These are phyloP conservation scores for Margaritifera margaritifera DNA, from an alignment of 2,888 invertebrate species.

Conservation along the genomic window DNA sequence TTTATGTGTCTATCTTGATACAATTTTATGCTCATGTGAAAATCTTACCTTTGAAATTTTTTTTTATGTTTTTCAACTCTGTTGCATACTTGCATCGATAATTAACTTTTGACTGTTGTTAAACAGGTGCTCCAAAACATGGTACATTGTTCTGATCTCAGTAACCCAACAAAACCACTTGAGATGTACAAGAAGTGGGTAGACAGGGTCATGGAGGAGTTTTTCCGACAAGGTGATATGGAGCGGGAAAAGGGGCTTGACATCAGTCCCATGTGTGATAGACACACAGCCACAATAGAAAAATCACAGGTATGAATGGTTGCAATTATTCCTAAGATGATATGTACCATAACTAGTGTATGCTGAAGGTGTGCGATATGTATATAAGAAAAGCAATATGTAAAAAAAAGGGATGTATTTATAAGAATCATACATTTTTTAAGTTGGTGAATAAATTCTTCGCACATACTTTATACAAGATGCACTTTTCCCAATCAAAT, in stretches of 20 bases:
- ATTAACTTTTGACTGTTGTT: constrained; percentile 7
- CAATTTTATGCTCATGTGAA: too few relatives aligned
- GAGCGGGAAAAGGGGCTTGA: constrained; percentile 96
- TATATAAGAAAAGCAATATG: too few relatives aligned
- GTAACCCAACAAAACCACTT: constrained; percentile 94
- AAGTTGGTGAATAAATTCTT: too few relatives aligned
- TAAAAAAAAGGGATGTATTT: too few relatives aligned
- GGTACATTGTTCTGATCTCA: constrained; percentile 98
- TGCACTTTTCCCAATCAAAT: too few relatives aligned
- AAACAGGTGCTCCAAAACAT: constrained; percentile 95
- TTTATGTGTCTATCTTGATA: too few relatives aligned
- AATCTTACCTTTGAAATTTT: too few relatives aligned
- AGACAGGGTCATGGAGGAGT: constrained; percentile 96
- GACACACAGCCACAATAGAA: constrained; percentile 96
- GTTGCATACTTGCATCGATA: background rate
- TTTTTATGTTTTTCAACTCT: too few relatives aligned
- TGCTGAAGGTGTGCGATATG: too few relatives aligned
- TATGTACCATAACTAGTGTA: too few relatives aligned
- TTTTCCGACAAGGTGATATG: constrained; percentile 97
- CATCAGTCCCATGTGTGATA: constrained; percentile 99
- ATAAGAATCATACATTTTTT: too few relatives aligned
- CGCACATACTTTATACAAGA: too few relatives aligned
- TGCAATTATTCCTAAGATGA: background rate
- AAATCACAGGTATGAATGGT: constrained; percentile 86
- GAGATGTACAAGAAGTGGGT: constrained; percentile 96